Conservation (phyloP, 2,113 vertebrate species). For the Ameiurus melas region DNA sequence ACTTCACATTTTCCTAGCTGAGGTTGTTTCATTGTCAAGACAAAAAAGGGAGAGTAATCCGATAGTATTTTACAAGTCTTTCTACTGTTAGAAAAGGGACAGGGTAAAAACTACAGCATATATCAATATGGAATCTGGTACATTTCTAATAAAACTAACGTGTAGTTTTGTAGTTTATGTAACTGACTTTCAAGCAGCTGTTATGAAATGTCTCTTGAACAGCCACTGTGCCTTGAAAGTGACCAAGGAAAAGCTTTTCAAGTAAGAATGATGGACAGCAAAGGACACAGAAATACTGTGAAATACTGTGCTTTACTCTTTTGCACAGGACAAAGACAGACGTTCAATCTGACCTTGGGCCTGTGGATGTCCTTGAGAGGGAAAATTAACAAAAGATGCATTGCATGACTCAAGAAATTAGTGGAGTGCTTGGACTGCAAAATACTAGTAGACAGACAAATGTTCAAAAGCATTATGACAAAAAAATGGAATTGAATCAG, state of each 20-base stretch:
- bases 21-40: conserved; percentile 82
- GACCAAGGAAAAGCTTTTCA: conserved; percentile 47
- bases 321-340: neutral
- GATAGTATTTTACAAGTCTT: neutral
- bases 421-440: neutral
- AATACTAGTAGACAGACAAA: neutral
- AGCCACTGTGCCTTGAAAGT: conserved; percentile 43
- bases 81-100: conserved; percentile 25
- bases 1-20: conserved; percentile 80
- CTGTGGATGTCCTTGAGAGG: neutral
- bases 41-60: conserved; percentile 56
- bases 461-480: neutral
- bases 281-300: neutral
- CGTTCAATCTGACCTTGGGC: conserved; percentile 13
- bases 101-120: conserved; percentile 23
- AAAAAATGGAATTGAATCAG: neutral
- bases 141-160: conserved; percentile 38
- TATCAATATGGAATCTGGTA: conserved; percentile 10
- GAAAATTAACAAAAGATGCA: neutral
- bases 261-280: conserved; percentile 27
- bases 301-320: conserved; percentile 18
- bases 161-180: conserved; percentile 56
- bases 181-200: conserved; percentile 55
- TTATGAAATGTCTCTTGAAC: conserved; percentile 50
- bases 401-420: neutral